Evolutionary conservation across 2,113 vertebrate genomes (phyloP).

Genomic region (Dipodomys merriami): DNA sequence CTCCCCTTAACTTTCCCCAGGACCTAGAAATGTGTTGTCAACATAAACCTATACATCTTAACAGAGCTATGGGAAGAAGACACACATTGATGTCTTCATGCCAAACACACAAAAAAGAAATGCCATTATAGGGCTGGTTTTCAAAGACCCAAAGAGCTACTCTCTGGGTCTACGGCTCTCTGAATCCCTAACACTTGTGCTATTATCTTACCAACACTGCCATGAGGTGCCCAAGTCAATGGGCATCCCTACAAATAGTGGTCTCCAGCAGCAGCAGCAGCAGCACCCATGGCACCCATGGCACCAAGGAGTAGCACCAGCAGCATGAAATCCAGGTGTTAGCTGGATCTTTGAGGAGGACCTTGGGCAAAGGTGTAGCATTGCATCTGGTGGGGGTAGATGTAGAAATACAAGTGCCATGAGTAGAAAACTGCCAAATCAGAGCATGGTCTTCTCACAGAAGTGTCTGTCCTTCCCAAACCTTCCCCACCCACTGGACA

Average conservation of each 20-base stretch:
- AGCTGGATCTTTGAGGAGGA: background rate
- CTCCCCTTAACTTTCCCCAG: background rate
- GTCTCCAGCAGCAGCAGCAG: background rate
- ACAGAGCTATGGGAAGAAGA: background rate
- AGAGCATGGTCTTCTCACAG: background rate
- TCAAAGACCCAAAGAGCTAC: background rate
- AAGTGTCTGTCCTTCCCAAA: background rate
- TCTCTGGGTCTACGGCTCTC: background rate
- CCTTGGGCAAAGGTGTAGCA: background rate
- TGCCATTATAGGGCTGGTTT: background rate
- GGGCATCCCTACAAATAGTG: background rate
- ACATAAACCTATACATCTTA: conserved; percentile 13
- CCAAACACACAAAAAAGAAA: background rate
- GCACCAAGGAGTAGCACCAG: background rate
- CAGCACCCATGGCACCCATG: background rate
- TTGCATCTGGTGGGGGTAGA: background rate
- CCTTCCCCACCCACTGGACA: background rate
- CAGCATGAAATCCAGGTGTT: background rate
- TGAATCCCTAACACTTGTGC: background rate
- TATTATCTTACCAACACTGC: background rate
- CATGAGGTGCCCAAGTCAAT: accelerated
- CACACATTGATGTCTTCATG: background rate
- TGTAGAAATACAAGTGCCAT: background rate
- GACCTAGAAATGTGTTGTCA: background rate
- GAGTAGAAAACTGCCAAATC: background rate